These are phyloP conservation scores for Meliscaeva auricollis DNA, from an alignment of 2,888 invertebrate species.

Conservation along the genomic window DNA sequence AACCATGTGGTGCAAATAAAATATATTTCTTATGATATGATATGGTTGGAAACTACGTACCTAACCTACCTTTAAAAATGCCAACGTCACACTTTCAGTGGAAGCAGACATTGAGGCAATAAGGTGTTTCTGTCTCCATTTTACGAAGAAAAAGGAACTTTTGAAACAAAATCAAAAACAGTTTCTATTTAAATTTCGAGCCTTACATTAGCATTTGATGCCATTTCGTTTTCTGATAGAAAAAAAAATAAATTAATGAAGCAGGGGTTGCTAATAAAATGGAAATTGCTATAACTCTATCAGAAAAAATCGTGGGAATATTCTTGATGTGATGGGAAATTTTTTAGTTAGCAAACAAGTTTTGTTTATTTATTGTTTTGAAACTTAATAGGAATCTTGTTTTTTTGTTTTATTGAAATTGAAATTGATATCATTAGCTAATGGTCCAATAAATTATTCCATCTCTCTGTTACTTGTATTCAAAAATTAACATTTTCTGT, in stretches of 20 bases:
- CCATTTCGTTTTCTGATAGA: not conserved
- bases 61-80: not conserved
- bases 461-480: no score
- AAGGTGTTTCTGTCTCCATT: not conserved
- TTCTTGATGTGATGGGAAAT: not conserved
- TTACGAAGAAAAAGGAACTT: not conserved
- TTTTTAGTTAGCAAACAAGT: not conserved
- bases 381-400: not conserved
- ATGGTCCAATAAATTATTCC: not conserved
- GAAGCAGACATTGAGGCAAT: constrained; percentile 23
- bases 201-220: constrained; percentile 22
- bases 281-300: constrained; percentile 3
- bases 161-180: no score
- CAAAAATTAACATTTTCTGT: no score
- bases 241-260: not conserved
- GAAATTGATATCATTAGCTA: not conserved
- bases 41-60: not conserved
- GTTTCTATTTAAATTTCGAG: not conserved
- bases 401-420: not conserved
- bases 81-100: not conserved
- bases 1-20: constrained; percentile 24
- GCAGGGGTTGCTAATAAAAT: constrained; percentile 13
- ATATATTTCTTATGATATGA: not conserved
- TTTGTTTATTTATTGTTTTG: constrained; percentile 5
- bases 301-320: not conserved